Percentiles rank a stretch among this genome's conserved stretches.
Evolutionary conservation across 2,888 invertebrate genomes (phyloP).

Genomic region (Andrena haemorrhoa): DNA sequence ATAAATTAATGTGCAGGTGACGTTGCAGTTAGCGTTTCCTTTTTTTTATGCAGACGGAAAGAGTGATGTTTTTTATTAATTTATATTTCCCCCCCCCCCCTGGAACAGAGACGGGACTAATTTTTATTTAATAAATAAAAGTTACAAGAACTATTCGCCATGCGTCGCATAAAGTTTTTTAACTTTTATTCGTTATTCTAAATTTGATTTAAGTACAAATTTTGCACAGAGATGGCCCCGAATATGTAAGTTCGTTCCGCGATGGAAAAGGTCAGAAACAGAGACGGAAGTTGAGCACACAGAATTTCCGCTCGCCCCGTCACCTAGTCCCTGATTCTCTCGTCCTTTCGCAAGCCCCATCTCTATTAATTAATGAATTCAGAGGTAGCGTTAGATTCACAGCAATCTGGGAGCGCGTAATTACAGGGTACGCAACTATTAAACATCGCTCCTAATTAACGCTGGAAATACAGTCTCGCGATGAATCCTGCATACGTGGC

Average conservation of each 20-base stretch:
- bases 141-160: no score
- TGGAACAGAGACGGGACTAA: no score
- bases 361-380: constrained; percentile 61
- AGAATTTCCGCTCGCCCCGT: constrained; percentile 45
- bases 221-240: background rate
- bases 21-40: no score
- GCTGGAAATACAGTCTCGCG: constrained; percentile 33
- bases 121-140: no score
- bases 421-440: constrained; percentile 53
- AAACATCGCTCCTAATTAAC: constrained; percentile 59
- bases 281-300: constrained; percentile 19
- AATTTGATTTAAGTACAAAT: no score
- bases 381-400: constrained; percentile 34
- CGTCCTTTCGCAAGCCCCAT: constrained; percentile 29
- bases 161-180: no score
- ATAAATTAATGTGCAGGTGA: background rate
- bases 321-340: constrained; percentile 30
- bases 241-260: background rate
- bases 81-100: no score
- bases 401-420: constrained; percentile 47
- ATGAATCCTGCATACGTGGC: constrained; percentile 15
- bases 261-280: background rate
- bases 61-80: no score
- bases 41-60: no score
- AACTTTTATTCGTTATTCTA: no score